phyloP scores from a whole-genome alignment of 2,113 vertebrate genomes.

The Silurus meridionalis region DNA sequence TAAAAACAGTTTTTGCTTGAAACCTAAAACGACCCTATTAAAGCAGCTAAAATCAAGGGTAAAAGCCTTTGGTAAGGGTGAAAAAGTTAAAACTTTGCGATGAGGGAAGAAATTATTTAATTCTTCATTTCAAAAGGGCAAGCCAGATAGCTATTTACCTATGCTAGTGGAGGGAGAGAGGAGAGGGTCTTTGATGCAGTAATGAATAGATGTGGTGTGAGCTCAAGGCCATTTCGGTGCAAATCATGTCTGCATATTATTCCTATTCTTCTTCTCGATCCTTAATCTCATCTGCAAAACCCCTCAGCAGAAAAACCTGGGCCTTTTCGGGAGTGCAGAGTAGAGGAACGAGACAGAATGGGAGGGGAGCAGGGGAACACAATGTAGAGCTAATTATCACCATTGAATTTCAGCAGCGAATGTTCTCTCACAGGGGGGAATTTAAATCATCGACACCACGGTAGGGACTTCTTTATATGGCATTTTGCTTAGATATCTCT shows the following conservation, averaged over 20 bases:
- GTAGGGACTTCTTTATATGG: conserved; percentile 17
- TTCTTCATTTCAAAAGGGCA: conserved; percentile 50
- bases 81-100: conserved; percentile 39
- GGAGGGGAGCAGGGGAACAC: conserved; percentile 22
- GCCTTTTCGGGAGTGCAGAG: conserved; percentile 32
- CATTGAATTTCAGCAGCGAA: conserved; percentile 43
- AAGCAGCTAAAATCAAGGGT: conserved; percentile 7
- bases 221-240: conserved; percentile 65
- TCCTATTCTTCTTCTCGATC: conserved; percentile 65
- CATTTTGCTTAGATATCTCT: conserved; percentile 9
- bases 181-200: conserved; percentile 65
- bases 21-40: conserved; percentile 36
- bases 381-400: conserved; percentile 45
- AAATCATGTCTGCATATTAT: conserved; percentile 64
- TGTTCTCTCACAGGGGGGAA: conserved; percentile 19
- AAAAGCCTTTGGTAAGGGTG: background rate
- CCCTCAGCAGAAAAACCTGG: conserved; percentile 50
- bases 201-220: conserved; percentile 72
- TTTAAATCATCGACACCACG: conserved; percentile 18
- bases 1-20: conserved; percentile 17
- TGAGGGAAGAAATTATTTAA: conserved; percentile 51
- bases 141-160: conserved; percentile 55
- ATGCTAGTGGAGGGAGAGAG: conserved; percentile 33
- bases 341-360: conserved; percentile 15
- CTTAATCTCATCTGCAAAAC: conserved; percentile 63